phyloP scores from a whole-genome alignment of 2,888 invertebrate species.

The Taenaris catops region DNA sequence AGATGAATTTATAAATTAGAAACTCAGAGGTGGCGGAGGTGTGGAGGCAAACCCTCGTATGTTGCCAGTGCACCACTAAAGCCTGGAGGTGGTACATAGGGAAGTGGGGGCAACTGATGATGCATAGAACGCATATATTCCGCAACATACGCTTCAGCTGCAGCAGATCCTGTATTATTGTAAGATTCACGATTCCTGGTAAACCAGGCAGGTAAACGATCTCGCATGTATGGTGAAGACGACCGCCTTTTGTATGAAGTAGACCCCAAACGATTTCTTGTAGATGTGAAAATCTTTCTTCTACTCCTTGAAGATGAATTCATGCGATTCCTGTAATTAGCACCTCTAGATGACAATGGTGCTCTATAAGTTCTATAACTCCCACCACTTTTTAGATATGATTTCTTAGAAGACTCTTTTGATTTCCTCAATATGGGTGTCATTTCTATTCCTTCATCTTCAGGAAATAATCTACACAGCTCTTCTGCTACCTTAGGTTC shows the following conservation, averaged over 20 bases:
- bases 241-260: slow-evolving; percentile 78
- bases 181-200: slow-evolving; percentile 71
- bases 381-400: slow-evolving; percentile 73
- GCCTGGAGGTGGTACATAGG: slow-evolving; percentile 85
- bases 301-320: slow-evolving; percentile 72
- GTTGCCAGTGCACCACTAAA: slow-evolving; percentile 68
- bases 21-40: slow-evolving; percentile 84
- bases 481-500: slow-evolving; percentile 97
- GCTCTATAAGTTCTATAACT: slow-evolving; percentile 69
- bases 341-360: slow-evolving; percentile 61
- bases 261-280: slow-evolving; percentile 81
- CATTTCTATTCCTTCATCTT: slow-evolving; percentile 95
- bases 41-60: slow-evolving; percentile 84
- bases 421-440: slow-evolving; percentile 92
- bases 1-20: too few species aligned
- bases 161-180: slow-evolving; percentile 67
- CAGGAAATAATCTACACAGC: slow-evolving; percentile 94
- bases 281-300: slow-evolving; percentile 82
- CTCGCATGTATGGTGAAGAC: slow-evolving; percentile 79
- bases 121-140: slow-evolving; percentile 95
- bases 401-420: slow-evolving; percentile 88
- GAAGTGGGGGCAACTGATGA: slow-evolving; percentile 90
- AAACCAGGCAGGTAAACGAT: slow-evolving; percentile 83
- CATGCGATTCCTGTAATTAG: slow-evolving; percentile 73
- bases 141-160: slow-evolving; percentile 92